phyloP scores from a whole-genome alignment of 2,797 vertebrate species.

The Dryobates pubescens region DNA sequence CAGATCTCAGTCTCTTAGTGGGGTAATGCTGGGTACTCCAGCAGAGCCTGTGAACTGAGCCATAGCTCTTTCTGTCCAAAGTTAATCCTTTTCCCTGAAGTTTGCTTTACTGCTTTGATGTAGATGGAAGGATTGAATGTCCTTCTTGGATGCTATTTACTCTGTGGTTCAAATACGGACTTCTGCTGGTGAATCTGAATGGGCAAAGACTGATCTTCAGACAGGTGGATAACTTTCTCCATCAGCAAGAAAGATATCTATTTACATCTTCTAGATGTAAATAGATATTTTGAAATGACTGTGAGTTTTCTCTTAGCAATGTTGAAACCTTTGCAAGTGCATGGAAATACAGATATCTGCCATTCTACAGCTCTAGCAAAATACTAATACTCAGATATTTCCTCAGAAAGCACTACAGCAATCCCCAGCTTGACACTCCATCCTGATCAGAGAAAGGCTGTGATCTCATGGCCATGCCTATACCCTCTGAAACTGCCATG shows the following conservation, averaged over 20 bases:
- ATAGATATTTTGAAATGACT: background rate
- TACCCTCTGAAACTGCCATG: background rate
- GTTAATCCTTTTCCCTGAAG: background rate
- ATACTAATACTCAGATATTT: background rate
- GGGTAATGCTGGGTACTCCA: background rate
- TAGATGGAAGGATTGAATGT: background rate
- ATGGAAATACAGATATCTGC: background rate
- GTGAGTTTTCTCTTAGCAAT: background rate
- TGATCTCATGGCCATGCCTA: rapidly evolving
- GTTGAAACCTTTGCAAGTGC: background rate
- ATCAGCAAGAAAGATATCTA: background rate
- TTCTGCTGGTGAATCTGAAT: background rate
- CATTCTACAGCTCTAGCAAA: background rate
- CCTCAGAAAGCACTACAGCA: background rate
- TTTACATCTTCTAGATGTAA: background rate
- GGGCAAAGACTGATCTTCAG: background rate
- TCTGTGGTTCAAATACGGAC: background rate
- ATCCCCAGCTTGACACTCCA: background rate
- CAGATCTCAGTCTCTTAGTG: background rate
- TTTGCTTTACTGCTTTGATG: background rate
- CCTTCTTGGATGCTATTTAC: background rate
- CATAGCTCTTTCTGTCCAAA: background rate
- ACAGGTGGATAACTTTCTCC: background rate
- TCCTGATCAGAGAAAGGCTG: background rate
- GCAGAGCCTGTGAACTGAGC: background rate